Percentiles rank a stretch among this genome's conserved stretches.
Conservation (phyloP, 2,113 vertebrate species). For the Hypomesus transpacificus region DNA sequence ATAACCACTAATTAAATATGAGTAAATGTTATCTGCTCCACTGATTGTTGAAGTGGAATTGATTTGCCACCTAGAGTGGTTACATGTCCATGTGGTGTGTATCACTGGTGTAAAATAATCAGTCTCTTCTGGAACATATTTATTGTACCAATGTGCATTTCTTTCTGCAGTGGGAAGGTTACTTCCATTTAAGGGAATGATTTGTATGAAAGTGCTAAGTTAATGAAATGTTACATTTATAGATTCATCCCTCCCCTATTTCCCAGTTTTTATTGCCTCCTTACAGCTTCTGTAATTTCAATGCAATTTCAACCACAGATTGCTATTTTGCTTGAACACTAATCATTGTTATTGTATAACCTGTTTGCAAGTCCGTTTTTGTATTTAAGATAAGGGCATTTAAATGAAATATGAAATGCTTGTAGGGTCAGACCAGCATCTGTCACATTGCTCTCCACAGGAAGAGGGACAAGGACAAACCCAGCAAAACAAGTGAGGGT, state of each 20-base stretch:
- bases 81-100: too few relatives aligned
- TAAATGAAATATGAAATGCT: constrained; percentile 43
- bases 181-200: constrained; percentile 47
- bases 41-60: neutral
- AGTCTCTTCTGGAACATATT: constrained; percentile 35
- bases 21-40: neutral
- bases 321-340: constrained; percentile 65
- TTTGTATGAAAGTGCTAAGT: constrained; percentile 57
- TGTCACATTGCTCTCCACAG: constrained; percentile 22
- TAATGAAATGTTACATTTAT: constrained; percentile 64
- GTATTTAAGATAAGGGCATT: constrained; percentile 48
- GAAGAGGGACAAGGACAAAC: constrained; percentile 13
- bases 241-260: constrained; percentile 37
- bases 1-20: neutral
- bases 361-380: constrained; percentile 48
- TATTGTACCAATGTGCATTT: constrained; percentile 9
- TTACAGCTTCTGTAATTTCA: constrained; percentile 65
- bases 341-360: constrained; percentile 57
- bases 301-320: constrained; percentile 72
- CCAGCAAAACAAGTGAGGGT: constrained; percentile 9
- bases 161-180: constrained; percentile 20
- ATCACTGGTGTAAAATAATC: constrained; percentile 3
- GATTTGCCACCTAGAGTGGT: too few relatives aligned
- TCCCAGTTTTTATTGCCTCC: constrained; percentile 58
- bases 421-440: constrained; percentile 28